Percentiles rank a stretch among this genome's conserved stretches.
Evolutionary conservation across 2,888 invertebrate species (phyloP).

Genomic region (Rhyacophila evoluta): DNA sequence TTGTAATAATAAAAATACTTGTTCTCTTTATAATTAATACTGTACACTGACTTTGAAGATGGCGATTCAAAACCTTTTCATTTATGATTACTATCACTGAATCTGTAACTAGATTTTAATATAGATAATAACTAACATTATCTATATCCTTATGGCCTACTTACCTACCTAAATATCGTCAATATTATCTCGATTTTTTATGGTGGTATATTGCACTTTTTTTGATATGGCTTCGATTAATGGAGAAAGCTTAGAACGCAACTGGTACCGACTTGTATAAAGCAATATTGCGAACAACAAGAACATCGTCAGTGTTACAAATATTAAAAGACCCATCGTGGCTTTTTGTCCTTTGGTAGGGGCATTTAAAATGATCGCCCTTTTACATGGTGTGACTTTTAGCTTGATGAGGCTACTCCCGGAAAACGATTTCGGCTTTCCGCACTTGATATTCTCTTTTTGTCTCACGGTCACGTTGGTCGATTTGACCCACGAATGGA

Average conservation of each 20-base stretch:
- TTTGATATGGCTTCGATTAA: constrained; percentile 75
- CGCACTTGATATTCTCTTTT: constrained; percentile 70
- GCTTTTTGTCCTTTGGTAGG: constrained; percentile 59
- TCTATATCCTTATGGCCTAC: neutral
- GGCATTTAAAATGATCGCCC: constrained; percentile 59
- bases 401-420: constrained; percentile 55
- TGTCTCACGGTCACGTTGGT: constrained; percentile 74
- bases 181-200: constrained; percentile 71
- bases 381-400: constrained; percentile 58
- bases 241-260: constrained; percentile 72
- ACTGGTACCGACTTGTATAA: constrained; percentile 73
- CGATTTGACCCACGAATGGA: constrained; percentile 74
- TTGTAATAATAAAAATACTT: too few relatives aligned
- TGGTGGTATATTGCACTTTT: constrained; percentile 81
- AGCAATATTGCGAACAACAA: constrained; percentile 70
- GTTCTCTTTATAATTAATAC: neutral
- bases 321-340: constrained; percentile 65
- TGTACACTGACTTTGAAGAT: neutral
- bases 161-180: constrained; percentile 57
- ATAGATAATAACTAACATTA: neutral
- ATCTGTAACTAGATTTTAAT: constrained; percentile 18
- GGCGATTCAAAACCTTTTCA: neutral
- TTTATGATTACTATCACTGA: neutral
- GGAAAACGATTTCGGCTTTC: constrained; percentile 56
- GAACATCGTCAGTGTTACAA: constrained; percentile 69